Evolutionary conservation across 64 coral and sea anemone species (phyloP), one percentile per base, ranked within the genome.

Genomic region (Dendronephthya gigantea): DNA sequence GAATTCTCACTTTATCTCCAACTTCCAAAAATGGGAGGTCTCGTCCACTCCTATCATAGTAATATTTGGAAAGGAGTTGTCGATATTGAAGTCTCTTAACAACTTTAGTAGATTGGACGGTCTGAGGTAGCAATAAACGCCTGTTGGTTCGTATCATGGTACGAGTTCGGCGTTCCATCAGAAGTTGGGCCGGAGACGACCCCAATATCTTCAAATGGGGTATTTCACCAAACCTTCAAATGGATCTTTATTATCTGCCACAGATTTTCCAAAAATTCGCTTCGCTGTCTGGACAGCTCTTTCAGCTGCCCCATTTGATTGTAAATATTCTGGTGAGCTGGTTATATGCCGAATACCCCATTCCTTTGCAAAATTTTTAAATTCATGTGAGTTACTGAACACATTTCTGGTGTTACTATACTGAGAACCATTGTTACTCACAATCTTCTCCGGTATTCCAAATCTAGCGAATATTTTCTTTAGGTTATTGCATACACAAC

Each of bases 1-100:
- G 91, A n/a, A 89, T 48, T 29, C 87, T 49, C 0, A 92, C 56
- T 49, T 92, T 88, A 13, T 85, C 86, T 15, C 90, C 83, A 74
- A n/a, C 39, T 62, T 83, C 5, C 23, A 91, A 41, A 39, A 47
- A 85, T 17, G 85, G 84, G 13, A 90, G 41, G 50, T 90, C 88
- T 48, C 68, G n/a, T 25, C 83, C 75, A 4, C 36, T 17, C 3
- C n/a, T 19, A 56, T 90, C 83, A 52, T 90, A 90, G 32, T 62
- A 69, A 48, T 29, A 28, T 35, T 74, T 85, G 41, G 88, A 69
- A 14, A 36, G 40, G 9, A 70, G 30, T 19, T 90, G 88, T 16
- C 88, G 88, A 12, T 50, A 28, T 48, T 90, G 84, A 22, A 90
- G 41, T 49, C 65, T 27, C 84, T 90, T 90, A 1, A 85, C 62